These are phyloP conservation scores for Agelastica alni DNA, from an alignment of 2,888 invertebrate species.

Conservation along the genomic window DNA sequence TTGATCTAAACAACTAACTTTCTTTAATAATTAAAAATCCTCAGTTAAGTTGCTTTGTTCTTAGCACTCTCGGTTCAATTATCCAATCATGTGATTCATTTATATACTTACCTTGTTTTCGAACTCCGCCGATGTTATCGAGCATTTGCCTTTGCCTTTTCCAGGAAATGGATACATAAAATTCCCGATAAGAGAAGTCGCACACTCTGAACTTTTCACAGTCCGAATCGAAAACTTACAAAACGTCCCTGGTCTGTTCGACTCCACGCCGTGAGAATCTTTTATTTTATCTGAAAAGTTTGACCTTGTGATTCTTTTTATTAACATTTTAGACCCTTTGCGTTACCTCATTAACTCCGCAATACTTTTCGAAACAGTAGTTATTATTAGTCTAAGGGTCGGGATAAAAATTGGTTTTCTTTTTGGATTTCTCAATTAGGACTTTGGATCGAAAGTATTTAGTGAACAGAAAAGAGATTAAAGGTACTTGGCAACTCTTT, in stretches of 20 bases:
- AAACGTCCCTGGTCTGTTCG: too few species aligned
- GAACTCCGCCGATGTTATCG: conserved; percentile 4
- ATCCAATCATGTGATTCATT: conserved; percentile 20
- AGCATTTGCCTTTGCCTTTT: conserved; percentile 36
- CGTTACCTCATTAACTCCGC: conserved; percentile 16
- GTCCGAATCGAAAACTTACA: conserved; percentile 42
- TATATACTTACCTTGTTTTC: conserved; percentile 14
- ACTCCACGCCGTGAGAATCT: conserved; percentile 9
- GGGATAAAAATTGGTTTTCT: not conserved
- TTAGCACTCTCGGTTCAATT: conserved; percentile 11
- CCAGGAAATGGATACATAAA: conserved; percentile 42
- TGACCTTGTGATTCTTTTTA: conserved; percentile 14
- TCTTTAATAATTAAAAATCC: conserved; percentile 18
- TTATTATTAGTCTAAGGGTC: conserved; percentile 9
- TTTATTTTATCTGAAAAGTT: conserved; percentile 25
- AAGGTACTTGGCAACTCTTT: not conserved
- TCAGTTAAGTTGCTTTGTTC: conserved; percentile 12
- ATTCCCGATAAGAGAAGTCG: conserved; percentile 37
- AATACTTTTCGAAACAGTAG: conserved; percentile 9
- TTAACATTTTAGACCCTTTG: conserved; percentile 17
- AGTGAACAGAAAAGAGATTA: not conserved
- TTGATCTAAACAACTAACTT: not conserved
- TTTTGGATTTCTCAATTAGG: not conserved
- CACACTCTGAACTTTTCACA: conserved; percentile 38
- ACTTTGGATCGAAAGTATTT: not conserved